These are phyloP conservation scores for Urophycis tenuis DNA, from an alignment of 2,797 vertebrate species.

Conservation along the genomic window DNA sequence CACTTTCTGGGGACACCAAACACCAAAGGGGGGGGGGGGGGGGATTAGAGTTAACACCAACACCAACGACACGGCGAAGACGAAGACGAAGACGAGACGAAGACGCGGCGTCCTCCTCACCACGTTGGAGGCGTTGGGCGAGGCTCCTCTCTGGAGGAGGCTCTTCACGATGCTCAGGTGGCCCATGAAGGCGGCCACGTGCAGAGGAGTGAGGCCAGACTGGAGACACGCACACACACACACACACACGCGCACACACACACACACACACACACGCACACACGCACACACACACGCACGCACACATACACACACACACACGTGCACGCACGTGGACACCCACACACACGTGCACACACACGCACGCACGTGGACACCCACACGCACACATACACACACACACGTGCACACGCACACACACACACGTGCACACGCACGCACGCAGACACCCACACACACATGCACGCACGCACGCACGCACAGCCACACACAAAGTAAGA, in stretches of 20 bases:
- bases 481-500: neutral
- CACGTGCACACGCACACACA: neutral
- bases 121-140: slow-evolving; percentile 96
- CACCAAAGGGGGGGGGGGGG: too few relatives aligned
- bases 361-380: neutral
- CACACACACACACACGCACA: neutral
- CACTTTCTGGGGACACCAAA: slow-evolving; percentile 79
- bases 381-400: neutral
- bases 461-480: neutral
- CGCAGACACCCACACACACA: neutral
- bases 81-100: too few relatives aligned
- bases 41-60: too few relatives aligned
- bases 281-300: neutral
- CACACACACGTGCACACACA: neutral
- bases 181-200: slow-evolving; percentile 96
- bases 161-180: slow-evolving; percentile 90
- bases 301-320: neutral
- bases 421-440: neutral
- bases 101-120: slow-evolving; percentile 64
- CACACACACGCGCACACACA: slow-evolving; percentile 11
- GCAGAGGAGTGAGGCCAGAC: slow-evolving; percentile 94
- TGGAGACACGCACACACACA: slow-evolving; percentile 48
- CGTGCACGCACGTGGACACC: too few relatives aligned
- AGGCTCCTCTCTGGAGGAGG: slow-evolving; percentile 86
- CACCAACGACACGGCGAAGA: too few relatives aligned